phyloP scores from a whole-genome alignment of 2,888 invertebrate species.

The Polydesmus complanatus region DNA sequence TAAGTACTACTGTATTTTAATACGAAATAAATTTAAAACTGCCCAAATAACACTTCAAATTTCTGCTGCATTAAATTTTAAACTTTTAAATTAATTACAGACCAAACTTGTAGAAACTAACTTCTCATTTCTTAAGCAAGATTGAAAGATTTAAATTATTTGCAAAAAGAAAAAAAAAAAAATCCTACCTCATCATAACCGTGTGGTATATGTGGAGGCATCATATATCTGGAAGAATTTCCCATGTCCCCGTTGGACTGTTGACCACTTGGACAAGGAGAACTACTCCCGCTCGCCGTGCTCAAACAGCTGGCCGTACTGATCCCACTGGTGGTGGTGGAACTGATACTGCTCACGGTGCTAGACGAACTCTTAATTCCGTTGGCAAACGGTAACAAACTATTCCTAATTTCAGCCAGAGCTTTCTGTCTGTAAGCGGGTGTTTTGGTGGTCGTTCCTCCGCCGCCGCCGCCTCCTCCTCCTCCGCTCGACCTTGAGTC shows the following conservation, averaged over 20 bases:
- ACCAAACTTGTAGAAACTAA: no score
- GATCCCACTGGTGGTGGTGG: slow-evolving; percentile 37
- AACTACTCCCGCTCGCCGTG: slow-evolving; percentile 17
- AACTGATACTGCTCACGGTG: slow-evolving; percentile 42
- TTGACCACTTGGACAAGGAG: slow-evolving; percentile 15
- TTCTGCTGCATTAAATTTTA: no score
- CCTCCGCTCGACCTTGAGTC: slow-evolving; percentile 6
- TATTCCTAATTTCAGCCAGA: slow-evolving; percentile 71
- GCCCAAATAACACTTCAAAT: no score
- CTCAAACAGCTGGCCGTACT: slow-evolving; percentile 18
- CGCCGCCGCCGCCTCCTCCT: neutral
- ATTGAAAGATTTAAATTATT: no score
- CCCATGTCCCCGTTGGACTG: slow-evolving; percentile 23
- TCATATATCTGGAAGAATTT: slow-evolving; percentile 25
- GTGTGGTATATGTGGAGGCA: slow-evolving; percentile 51
- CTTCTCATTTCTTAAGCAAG: no score
- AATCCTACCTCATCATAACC: slow-evolving; percentile 63
- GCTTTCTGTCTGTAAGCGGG: slow-evolving; percentile 61
- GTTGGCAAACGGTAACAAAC: slow-evolving; percentile 64
- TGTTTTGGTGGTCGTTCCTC: slow-evolving; percentile 5
- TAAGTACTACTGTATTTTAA: no score
- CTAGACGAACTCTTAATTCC: slow-evolving; percentile 41
- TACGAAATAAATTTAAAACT: no score
- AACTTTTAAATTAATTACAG: no score
- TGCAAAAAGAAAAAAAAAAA: no score